Base-by-base conservation (phyloP, 1,140 invertebrate species). In the Globodera ellingtonae region DNA sequence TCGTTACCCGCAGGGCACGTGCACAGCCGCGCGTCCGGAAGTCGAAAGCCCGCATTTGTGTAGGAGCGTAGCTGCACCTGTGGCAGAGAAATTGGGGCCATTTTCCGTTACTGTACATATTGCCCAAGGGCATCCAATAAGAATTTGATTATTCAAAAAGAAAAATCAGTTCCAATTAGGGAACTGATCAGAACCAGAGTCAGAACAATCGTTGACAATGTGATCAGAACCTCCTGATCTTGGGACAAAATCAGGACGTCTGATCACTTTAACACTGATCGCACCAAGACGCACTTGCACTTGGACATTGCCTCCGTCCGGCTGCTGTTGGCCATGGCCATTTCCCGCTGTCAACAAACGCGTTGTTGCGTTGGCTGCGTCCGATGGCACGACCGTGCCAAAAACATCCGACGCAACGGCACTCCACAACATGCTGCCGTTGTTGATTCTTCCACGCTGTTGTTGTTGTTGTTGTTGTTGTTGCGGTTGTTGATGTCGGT, bases 1-100 rank as follows among this genome's bases (percentile, higher is more conserved):
- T 69, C 44, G 48, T 79, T 81, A 21, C 81, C 81, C 70, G 59
- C 56, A 15, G 81, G 81, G 62, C 81, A 82, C 4, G 79, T 82
- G 72, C 81, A 82, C 13, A 83, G 24, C 1, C 81, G 24, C 21
- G 52, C 65, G 44, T 50, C 18, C 47, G 70, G 72, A 13, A 82
- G 47, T 5, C 65, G 46, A 59, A 73, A 72, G 0, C 76, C 79
- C 10, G 71, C 69, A 50, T 82, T 82, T 4, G 71, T 18, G 79
- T 82, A 82, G 3, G 56, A 72, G 15, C 69, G 59, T 18, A 82
- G 62, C 35, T 82, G 79, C 13, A 82, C 69, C 75, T 77, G 18
- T 21, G 13, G 10, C 10, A 18, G 3, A 70, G 13, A 70, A 70
- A 70, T 3, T 5, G 35, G 46, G 24, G 46, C 13, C 24, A 15